Evolutionary conservation across 1,140 invertebrate genomes (phyloP).

Genomic region (Aphelenchoides avenae): DNA sequence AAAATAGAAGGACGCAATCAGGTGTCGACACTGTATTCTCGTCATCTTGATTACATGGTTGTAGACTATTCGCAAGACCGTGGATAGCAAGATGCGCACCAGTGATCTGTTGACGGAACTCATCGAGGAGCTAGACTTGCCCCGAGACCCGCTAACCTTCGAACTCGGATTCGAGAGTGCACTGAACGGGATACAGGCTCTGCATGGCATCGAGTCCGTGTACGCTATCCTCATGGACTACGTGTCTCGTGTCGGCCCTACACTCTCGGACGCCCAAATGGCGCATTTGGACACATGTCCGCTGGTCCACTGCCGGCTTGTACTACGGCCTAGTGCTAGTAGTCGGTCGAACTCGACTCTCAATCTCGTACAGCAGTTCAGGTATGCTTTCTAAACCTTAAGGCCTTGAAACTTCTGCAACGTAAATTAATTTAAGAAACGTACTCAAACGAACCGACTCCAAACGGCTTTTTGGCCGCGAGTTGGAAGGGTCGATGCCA

Average conservation of each 20-base stretch:
- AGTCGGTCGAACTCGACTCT: constrained; percentile 24
- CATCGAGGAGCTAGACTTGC: constrained; percentile 26
- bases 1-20: constrained; percentile 44
- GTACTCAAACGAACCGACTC: constrained; percentile 28
- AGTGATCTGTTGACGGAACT: constrained; percentile 34
- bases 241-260: constrained; percentile 20
- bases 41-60: constrained; percentile 16
- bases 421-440: constrained; percentile 23
- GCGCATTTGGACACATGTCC: constrained; percentile 47
- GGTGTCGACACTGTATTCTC: constrained; percentile 13
- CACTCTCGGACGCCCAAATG: constrained; percentile 39
- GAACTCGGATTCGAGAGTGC: constrained; percentile 1
- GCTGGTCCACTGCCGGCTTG: constrained; percentile 37
- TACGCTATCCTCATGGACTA: constrained; percentile 46
- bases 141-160: constrained; percentile 27
- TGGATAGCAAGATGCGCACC: constrained; percentile 31
- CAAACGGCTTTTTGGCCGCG: constrained; percentile 29
- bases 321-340: constrained; percentile 25
- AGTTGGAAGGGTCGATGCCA: constrained; percentile 44
- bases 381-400: no score
- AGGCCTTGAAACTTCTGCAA: neutral
- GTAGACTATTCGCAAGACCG: constrained; percentile 42
- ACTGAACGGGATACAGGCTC: neutral
- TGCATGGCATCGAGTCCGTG: constrained; percentile 37
- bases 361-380: constrained; percentile 40